Conservation (phyloP, 2,797 vertebrate species). For the Chelon labrosus region DNA sequence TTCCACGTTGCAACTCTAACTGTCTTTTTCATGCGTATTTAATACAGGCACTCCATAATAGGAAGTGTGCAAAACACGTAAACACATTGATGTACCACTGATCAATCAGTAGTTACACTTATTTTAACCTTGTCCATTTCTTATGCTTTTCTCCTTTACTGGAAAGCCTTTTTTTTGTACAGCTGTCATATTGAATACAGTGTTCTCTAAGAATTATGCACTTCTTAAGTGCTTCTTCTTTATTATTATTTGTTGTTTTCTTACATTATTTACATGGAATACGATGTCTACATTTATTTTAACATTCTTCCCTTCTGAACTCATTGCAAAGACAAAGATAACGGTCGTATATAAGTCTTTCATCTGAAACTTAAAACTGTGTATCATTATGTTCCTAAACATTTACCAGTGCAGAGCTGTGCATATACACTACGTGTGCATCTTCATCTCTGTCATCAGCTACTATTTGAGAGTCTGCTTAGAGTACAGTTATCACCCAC, state of each 20-base stretch:
- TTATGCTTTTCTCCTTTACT: constrained; percentile 33
- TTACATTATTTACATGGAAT: neutral
- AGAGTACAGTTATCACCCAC: constrained; percentile 10
- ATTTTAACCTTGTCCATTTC: neutral
- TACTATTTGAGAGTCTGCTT: constrained; percentile 8
- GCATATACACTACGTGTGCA: too few species aligned
- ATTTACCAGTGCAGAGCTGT: too few species aligned
- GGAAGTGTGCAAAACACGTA: neutral
- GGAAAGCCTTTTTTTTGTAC: constrained; percentile 12
- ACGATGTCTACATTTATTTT: neutral
- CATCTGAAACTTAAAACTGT: too few species aligned
- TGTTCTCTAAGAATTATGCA: constrained; percentile 17
- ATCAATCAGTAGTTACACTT: neutral
- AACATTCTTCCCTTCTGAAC: neutral
- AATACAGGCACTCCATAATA: neutral
- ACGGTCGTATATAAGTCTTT: too few species aligned
- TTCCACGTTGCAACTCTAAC: neutral
- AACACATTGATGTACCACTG: too few species aligned
- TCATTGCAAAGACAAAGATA: neutral
- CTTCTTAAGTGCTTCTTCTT: neutral
- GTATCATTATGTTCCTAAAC: too few species aligned
- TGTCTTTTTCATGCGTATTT: constrained; percentile 2
- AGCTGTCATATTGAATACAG: constrained; percentile 41
- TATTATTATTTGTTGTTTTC: neutral
- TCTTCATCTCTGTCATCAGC: too few species aligned